Percentiles rank a stretch among this genome's conserved stretches.
phyloP scores from a whole-genome alignment of 2,113 vertebrate species.

The Brachypteracias leptosomus region DNA sequence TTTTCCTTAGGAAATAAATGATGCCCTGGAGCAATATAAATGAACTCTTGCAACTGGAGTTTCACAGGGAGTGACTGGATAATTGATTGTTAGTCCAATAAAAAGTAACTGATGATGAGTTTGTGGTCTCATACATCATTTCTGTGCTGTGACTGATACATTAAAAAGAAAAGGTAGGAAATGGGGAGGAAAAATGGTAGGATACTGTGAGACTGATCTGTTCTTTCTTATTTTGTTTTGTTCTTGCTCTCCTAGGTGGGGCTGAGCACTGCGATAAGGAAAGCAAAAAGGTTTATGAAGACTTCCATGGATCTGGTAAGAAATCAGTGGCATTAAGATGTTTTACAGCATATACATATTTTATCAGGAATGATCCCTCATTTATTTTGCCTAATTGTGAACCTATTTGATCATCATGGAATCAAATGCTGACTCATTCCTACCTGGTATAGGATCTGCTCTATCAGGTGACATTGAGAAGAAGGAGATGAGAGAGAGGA shows the following conservation, averaged over 20 bases:
- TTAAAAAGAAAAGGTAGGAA: neutral
- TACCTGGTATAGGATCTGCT: neutral
- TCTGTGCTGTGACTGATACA: neutral
- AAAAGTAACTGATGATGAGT: conserved; percentile 5
- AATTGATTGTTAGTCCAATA: conserved; percentile 41
- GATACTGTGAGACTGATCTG: neutral
- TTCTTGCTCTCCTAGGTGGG: conserved; percentile 49
- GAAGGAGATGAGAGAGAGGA: neutral
- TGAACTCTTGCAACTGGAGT: neutral
- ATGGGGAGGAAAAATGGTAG: neutral
- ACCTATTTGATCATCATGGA: neutral
- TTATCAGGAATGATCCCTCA: neutral
- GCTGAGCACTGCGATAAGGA: conserved; percentile 34
- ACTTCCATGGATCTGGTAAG: conserved; percentile 62
- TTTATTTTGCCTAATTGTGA: neutral
- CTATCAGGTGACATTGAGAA: neutral
- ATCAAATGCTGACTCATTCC: neutral
- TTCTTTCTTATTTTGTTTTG: neutral
- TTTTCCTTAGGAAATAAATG: conserved; percentile 28
- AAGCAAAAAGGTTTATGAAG: conserved; percentile 39
- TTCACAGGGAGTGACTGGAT: neutral
- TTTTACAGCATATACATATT: neutral
- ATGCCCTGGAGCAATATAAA: conserved; percentile 22
- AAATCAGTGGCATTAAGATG: neutral
- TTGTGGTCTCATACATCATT: neutral